Conservation (phyloP, 1,140 invertebrate species). For the Tenebrio molitor region DNA sequence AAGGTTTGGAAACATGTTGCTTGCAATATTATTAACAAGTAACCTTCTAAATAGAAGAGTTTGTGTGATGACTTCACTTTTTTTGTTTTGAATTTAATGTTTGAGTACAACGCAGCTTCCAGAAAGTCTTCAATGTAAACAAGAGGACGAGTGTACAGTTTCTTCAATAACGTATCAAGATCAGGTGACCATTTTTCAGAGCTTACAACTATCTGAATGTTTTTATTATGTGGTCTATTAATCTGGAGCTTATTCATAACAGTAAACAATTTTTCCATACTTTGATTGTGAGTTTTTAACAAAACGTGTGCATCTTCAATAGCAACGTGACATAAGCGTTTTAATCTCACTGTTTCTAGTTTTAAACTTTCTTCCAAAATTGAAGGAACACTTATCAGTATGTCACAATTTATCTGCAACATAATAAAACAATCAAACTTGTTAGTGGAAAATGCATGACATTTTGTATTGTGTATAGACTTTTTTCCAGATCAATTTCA, state of each 20-base stretch:
- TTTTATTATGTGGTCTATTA: not conserved
- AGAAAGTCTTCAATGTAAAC: conserved; percentile 14
- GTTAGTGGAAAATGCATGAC: not conserved
- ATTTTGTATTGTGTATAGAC: too few species aligned
- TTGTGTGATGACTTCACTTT: not conserved
- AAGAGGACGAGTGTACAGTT: not conserved
- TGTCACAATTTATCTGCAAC: conserved; percentile 6
- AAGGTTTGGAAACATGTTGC: not conserved
- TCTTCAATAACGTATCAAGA: not conserved
- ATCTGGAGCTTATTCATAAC: not conserved
- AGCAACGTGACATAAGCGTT: not conserved
- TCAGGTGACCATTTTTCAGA: conserved; percentile 6
- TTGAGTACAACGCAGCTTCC: conserved; percentile 4
- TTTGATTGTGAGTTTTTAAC: not conserved
- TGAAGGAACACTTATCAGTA: conserved; percentile 3
- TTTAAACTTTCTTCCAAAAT: conserved; percentile 3
- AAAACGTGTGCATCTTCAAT: conserved; percentile 3
- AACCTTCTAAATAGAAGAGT: conserved; percentile 9
- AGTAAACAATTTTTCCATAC: conserved; percentile 6
- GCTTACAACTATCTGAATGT: not conserved
- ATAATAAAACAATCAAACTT: not conserved
- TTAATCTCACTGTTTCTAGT: not conserved
- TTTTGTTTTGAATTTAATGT: not conserved
- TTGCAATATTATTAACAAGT: not conserved
- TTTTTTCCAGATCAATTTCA: too few species aligned